Conservation (phyloP, 2,113 vertebrate species). For the Nettapus auritus region DNA sequence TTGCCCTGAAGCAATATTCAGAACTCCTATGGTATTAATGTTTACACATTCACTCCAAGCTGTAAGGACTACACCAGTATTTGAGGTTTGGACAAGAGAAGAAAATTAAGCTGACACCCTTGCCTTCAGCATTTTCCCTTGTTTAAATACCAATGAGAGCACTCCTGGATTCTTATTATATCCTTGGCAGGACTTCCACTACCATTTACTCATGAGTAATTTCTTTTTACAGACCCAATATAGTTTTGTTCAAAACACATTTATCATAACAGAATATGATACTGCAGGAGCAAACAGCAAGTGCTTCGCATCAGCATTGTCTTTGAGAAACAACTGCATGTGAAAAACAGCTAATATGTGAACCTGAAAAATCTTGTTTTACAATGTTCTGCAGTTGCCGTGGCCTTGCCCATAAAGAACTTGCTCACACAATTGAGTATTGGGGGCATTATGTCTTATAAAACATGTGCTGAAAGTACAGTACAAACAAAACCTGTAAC, state of each 20-base stretch:
- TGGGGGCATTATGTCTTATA: rapidly evolving
- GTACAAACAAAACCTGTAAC: background rate
- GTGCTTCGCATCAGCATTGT: background rate
- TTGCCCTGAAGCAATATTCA: background rate
- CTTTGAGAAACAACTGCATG: background rate
- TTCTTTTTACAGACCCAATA: conserved; percentile 56
- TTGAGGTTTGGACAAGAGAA: background rate
- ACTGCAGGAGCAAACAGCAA: conserved; percentile 10
- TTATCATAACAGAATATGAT: conserved; percentile 45
- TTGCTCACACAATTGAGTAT: background rate
- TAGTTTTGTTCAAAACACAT: conserved; percentile 56
- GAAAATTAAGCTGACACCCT: background rate
- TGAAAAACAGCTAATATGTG: background rate
- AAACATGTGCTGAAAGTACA: background rate
- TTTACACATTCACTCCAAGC: background rate
- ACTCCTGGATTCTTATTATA: conserved; percentile 32
- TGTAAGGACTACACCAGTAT: background rate
- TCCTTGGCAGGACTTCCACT: conserved; percentile 40
- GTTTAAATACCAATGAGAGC: conserved; percentile 46
- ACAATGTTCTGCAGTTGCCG: background rate
- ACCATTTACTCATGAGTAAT: conserved; percentile 57
- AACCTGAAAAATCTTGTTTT: conserved; percentile 8
- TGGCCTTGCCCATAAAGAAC: background rate
- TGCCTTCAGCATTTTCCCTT: background rate
- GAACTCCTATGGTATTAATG: background rate